Evolutionary conservation across 2,888 invertebrate genomes (phyloP).

Genomic region (Dusona sp.): DNA sequence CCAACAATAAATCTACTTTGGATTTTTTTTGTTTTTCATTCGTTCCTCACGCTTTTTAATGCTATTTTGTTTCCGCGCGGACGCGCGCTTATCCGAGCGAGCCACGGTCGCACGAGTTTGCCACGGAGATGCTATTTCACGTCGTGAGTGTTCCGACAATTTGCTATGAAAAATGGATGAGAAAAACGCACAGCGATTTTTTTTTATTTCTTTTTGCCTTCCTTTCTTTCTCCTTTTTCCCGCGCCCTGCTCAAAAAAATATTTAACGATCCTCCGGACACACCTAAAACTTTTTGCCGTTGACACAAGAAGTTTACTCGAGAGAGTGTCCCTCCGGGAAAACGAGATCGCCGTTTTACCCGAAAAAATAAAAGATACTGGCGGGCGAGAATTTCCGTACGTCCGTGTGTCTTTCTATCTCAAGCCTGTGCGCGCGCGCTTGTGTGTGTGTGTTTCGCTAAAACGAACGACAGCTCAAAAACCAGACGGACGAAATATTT

Average conservation of each 20-base stretch:
- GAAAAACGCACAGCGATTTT: neutral
- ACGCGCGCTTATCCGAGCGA: slow-evolving; percentile 57
- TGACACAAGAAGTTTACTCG: slow-evolving; percentile 14
- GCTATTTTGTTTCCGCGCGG: slow-evolving; percentile 52
- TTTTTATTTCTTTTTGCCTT: slow-evolving; percentile 32
- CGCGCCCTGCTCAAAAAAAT: neutral
- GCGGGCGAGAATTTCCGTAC: slow-evolving; percentile 30
- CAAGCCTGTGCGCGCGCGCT: neutral
- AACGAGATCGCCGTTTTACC: slow-evolving; percentile 34
- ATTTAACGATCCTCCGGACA: slow-evolving; percentile 56
- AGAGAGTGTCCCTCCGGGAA: slow-evolving; percentile 21
- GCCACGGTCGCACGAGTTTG: slow-evolving; percentile 40
- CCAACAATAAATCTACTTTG: neutral
- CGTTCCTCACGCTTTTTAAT: slow-evolving; percentile 28
- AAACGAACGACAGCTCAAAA: slow-evolving; percentile 52
- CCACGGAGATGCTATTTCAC: slow-evolving; percentile 58
- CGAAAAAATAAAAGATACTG: slow-evolving; percentile 25
- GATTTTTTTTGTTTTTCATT: slow-evolving; percentile 22
- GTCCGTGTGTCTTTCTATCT: neutral
- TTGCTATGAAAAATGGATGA: slow-evolving; percentile 17
- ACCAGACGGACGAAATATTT: slow-evolving; percentile 54
- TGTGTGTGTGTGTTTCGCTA: slow-evolving; percentile 53
- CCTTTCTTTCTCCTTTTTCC: neutral
- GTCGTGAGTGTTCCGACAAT: slow-evolving; percentile 48
- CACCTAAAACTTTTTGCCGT: slow-evolving; percentile 62